phyloP scores from a whole-genome alignment of 1,140 invertebrate species.

The Zaprionus lachaisei region DNA sequence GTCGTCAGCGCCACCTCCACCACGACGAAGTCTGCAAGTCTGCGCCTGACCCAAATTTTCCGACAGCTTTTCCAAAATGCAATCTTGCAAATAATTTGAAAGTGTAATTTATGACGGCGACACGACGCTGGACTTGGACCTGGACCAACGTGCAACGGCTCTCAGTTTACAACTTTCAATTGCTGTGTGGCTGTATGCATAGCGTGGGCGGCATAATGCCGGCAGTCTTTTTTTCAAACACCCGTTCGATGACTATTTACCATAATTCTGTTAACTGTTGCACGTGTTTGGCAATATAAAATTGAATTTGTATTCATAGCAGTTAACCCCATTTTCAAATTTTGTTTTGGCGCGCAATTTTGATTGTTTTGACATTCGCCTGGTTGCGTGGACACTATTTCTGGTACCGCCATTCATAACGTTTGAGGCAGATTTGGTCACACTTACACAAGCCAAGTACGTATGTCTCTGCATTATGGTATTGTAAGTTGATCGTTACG shows the following conservation, averaged over 20 bases:
- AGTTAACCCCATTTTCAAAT: constrained; percentile 4
- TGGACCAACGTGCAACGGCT: constrained; percentile 29
- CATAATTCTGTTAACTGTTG: not conserved
- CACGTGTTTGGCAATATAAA: not conserved
- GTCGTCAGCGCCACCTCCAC: not conserved
- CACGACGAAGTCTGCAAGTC: constrained; percentile 14
- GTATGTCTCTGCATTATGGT: not conserved
- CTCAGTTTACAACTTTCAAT: constrained; percentile 44
- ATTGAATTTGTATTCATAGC: constrained; percentile 2
- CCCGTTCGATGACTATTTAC: constrained; percentile 9
- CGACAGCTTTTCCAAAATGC: constrained; percentile 57
- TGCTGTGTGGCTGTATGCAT: not conserved
- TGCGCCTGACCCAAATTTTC: constrained; percentile 54
- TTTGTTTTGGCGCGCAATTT: constrained; percentile 14
- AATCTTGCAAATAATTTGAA: constrained; percentile 65
- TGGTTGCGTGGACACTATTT: not conserved
- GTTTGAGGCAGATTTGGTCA: not conserved
- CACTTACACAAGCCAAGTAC: constrained; percentile 2
- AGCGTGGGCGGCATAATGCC: constrained; percentile 36
- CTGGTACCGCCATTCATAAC: not conserved
- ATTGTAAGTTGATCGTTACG: not conserved
- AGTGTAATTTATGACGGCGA: constrained; percentile 66
- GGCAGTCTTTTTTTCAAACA: constrained; percentile 19
- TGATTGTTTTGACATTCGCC: constrained; percentile 10
- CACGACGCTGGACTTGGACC: constrained; percentile 52